A percentile compares a stretch with the other conserved stretches of the same genome.
Conservation (phyloP, 2,888 invertebrate species). For the Philereme transversata region DNA sequence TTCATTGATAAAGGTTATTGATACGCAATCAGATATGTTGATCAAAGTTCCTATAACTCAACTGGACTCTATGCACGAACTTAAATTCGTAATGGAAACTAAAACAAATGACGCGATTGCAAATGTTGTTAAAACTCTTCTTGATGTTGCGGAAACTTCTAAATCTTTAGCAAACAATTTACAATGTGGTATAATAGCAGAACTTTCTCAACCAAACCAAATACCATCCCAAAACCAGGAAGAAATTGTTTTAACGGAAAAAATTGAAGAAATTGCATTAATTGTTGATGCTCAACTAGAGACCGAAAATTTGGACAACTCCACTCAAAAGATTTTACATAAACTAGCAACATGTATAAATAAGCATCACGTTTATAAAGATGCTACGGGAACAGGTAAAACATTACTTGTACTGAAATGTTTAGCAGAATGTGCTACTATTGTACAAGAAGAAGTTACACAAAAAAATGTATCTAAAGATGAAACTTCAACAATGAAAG, state of each 20-base stretch:
- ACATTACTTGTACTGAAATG: constrained; percentile 65
- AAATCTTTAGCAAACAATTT: constrained; percentile 47
- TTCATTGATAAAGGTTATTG: constrained; percentile 56
- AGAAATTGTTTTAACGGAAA: constrained; percentile 41
- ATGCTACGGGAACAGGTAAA: constrained; percentile 59
- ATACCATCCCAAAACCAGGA: constrained; percentile 28
- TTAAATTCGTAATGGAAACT: constrained; percentile 36
- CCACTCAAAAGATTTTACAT: constrained; percentile 43
- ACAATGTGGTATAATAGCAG: constrained; percentile 46
- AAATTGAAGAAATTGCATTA: constrained; percentile 48
- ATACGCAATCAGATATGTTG: constrained; percentile 56
- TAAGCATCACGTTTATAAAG: constrained; percentile 62
- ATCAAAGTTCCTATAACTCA: constrained; percentile 53
- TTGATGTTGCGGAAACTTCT: constrained; percentile 41
- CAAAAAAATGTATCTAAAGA: constrained; percentile 34
- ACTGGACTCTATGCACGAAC: constrained; percentile 43
- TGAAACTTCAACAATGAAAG: constrained; percentile 40
- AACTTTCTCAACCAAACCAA: constrained; percentile 44
- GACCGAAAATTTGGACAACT: constrained; percentile 33
- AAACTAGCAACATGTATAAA: constrained; percentile 53
- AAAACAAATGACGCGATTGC: constrained; percentile 40
- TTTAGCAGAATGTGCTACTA: constrained; percentile 63
- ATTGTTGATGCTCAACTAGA: constrained; percentile 46
- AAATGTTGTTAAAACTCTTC: constrained; percentile 44
- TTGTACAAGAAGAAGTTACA: constrained; percentile 51